These are phyloP conservation scores for Mystacides longicornis DNA, from an alignment of 2,888 invertebrate species.

Conservation along the genomic window DNA sequence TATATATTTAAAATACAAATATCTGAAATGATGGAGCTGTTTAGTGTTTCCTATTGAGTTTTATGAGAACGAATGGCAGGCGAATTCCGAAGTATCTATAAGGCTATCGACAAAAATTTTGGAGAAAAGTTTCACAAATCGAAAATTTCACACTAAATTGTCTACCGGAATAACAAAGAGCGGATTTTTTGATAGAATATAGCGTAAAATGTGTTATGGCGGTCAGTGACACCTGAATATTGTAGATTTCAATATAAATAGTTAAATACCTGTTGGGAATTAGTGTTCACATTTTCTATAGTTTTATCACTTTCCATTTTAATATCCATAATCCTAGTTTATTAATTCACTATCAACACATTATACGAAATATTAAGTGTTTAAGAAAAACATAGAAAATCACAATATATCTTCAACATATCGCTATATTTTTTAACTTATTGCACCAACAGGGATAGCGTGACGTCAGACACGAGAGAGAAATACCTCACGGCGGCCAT, in stretches of 20 bases:
- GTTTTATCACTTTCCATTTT: conserved; percentile 91
- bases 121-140: too few relatives aligned
- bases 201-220: conserved; percentile 19
- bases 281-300: conserved; percentile 57
- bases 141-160: too few relatives aligned
- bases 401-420: neutral
- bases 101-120: too few relatives aligned
- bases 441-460: neutral
- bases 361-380: conserved; percentile 17
- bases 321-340: conserved; percentile 55
- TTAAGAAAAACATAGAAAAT: conserved; percentile 11
- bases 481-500: conserved; percentile 14
- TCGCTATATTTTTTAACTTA: conserved; percentile 14
- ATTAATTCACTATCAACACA: conserved; percentile 31
- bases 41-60: too few relatives aligned
- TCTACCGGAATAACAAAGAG: too few relatives aligned
- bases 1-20: too few relatives aligned
- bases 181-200: conserved; percentile 8
- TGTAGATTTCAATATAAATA: conserved; percentile 10
- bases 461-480: conserved; percentile 16
- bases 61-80: too few relatives aligned
- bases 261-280: conserved; percentile 18
- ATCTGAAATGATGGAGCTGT: too few relatives aligned
- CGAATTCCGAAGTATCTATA: too few relatives aligned
- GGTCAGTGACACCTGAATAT: conserved; percentile 21